Conservation (phyloP, 2,888 invertebrate species). For the Drosophila suboccidentalis region DNA sequence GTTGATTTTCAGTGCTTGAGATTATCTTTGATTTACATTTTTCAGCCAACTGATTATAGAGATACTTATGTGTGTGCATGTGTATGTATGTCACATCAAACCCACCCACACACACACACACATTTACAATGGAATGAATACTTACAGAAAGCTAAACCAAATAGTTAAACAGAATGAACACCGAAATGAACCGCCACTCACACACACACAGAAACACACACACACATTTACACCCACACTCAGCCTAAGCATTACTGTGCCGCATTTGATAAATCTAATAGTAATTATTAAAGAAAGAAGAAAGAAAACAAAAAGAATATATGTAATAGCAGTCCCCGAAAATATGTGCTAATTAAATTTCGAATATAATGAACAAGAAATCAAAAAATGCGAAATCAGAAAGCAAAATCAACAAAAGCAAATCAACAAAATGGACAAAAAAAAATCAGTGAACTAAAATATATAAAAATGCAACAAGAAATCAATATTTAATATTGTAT, state of each 20-base stretch:
- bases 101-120: slow-evolving; percentile 36
- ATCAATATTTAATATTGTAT: slow-evolving; percentile 83
- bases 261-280: slow-evolving; percentile 73
- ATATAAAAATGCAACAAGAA: slow-evolving; percentile 47
- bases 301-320: slow-evolving; percentile 28
- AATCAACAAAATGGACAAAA: slow-evolving; percentile 22
- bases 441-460: slow-evolving; percentile 42
- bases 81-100: slow-evolving; percentile 35
- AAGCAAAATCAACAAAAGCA: slow-evolving; percentile 33
- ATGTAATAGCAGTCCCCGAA: slow-evolving; percentile 46
- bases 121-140: slow-evolving; percentile 2
- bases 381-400: slow-evolving; percentile 29
- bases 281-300: slow-evolving; percentile 44
- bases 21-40: background rate
- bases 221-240: slow-evolving; percentile 29
- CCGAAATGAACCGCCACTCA: slow-evolving; percentile 65
- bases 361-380: slow-evolving; percentile 35
- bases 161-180: slow-evolving; percentile 56
- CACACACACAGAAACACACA: slow-evolving; percentile 17
- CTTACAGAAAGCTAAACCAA: slow-evolving; percentile 62
- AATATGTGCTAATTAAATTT: slow-evolving; percentile 54
- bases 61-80: slow-evolving; percentile 30
- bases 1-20: slow-evolving; percentile 4
- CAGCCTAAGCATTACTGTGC: slow-evolving; percentile 75
- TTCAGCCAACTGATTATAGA: slow-evolving; percentile 2